Base-by-base conservation (phyloP, 2,888 invertebrate genomes). In the Torymus tubicola region DNA sequence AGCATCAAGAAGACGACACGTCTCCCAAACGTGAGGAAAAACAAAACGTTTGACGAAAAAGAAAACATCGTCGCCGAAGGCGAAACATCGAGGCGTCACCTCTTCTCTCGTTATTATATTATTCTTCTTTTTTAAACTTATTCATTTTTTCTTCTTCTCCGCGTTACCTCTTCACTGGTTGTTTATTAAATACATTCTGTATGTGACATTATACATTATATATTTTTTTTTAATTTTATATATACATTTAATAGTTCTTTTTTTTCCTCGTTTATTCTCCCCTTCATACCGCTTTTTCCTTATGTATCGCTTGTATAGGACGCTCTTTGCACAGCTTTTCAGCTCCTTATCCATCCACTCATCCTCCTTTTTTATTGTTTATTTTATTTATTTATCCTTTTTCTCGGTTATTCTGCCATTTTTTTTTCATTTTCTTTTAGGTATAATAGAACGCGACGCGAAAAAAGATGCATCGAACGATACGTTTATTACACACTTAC, bases 151-250 rank as follows among this genome's bases (percentile, higher is more conserved):
- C 57, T 31, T 14, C 18, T 21, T 16, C 18, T 21, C 11, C 24
- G 24, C 11, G 24, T 67, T 1, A 10, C 21, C 11, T 31, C 53
- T 12, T 18, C 5, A 12, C 31, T 31, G 11, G 63, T 61, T 61
- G 21, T 69, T 86, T 84, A 85, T 87, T 87, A 87, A 86, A 87
- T 88, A 86, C 87, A 88, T 87, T 89, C 86, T 89, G 87, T 87
- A 84, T 86, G 42, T 42, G 67, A 78, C 70, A 78, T 88, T 89
- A 86, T 88, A 88, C 85, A 86, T 83, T 83, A 84, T 85, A 83
- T 76, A 31, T 42, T 42, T 83, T 84, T 83, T 83, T 2, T 21
- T n/a, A n/a, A n/a, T n/a, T n/a, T 21, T 21, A 21, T 85, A 84
- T 89, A 88, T 87, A 89, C 87, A 89, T 86, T 86, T 84, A 87